phyloP scores from a whole-genome alignment of 1,140 invertebrate species.

The Brachionus angularis region DNA sequence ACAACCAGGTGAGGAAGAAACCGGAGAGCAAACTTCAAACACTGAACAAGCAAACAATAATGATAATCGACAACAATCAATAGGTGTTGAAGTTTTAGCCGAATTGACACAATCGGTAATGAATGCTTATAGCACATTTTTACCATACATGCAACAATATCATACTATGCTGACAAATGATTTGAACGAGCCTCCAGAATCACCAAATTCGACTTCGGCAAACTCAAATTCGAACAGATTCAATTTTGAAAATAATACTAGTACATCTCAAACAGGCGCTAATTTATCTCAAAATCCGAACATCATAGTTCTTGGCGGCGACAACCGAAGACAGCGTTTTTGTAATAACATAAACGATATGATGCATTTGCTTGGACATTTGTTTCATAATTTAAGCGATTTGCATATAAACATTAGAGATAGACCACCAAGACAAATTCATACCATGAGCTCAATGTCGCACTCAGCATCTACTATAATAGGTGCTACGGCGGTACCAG shows the following conservation, averaged over 20 bases:
- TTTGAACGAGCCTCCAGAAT: constrained; percentile 44
- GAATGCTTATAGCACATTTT: constrained; percentile 47
- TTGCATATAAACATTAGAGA: constrained; percentile 69
- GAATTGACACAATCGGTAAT: constrained; percentile 48
- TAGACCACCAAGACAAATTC: constrained; percentile 67
- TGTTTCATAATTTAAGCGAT: constrained; percentile 80
- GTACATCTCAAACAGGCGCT: not conserved
- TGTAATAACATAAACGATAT: constrained; percentile 71
- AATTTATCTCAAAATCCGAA: not conserved
- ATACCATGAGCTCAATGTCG: constrained; percentile 55
- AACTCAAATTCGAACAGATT: not conserved
- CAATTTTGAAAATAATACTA: not conserved
- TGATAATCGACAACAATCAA: constrained; percentile 44
- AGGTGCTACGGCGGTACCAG: constrained; percentile 13
- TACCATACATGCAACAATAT: constrained; percentile 48
- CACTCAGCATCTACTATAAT: constrained; percentile 64
- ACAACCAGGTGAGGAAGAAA: not conserved
- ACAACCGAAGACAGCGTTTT: constrained; percentile 61
- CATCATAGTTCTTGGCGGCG: constrained; percentile 33
- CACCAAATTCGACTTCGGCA: not conserved
- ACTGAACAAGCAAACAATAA: not conserved
- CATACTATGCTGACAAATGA: constrained; percentile 47
- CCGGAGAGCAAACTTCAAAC: not conserved
- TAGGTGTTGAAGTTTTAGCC: constrained; percentile 47
- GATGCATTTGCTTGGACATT: constrained; percentile 77